Percentiles rank a stretch among this genome's conserved stretches.
These are phyloP conservation scores for Coccyzus lansbergi DNA, from an alignment of 2,797 vertebrate genomes.

Conservation along the genomic window DNA sequence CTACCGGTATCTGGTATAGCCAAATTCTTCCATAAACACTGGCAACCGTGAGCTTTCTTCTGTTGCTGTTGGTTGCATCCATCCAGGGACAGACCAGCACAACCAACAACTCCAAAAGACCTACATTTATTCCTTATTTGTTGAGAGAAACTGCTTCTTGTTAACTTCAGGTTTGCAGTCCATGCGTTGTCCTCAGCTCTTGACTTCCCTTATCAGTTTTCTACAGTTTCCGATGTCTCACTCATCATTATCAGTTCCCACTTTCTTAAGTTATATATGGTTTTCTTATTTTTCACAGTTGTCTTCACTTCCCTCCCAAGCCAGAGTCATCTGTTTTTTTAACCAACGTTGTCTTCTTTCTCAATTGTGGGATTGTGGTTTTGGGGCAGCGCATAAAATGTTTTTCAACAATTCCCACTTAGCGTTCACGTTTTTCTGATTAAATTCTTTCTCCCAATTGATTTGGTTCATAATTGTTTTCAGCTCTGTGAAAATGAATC, in stretches of 20 bases:
- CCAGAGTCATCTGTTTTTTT: neutral
- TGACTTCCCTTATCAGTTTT: slow-evolving; percentile 33
- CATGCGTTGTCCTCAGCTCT: neutral
- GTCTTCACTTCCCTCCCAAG: slow-evolving; percentile 52
- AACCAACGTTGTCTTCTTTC: neutral
- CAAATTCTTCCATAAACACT: neutral
- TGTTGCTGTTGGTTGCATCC: neutral
- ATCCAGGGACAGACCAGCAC: neutral
- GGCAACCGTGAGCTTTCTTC: neutral
- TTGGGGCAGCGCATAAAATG: slow-evolving; percentile 50
- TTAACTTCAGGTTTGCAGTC: slow-evolving; percentile 3
- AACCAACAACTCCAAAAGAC: neutral
- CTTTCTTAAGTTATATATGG: slow-evolving; percentile 52
- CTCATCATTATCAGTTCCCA: slow-evolving; percentile 28
- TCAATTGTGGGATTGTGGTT: slow-evolving; percentile 70
- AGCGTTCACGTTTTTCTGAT: slow-evolving; percentile 64
- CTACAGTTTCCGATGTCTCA: neutral
- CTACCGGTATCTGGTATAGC: neutral
- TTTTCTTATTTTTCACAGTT: slow-evolving; percentile 58
- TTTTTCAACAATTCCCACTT: slow-evolving; percentile 70
- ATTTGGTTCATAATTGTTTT: slow-evolving; percentile 62
- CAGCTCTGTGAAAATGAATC: slow-evolving; percentile 35
- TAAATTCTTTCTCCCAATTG: slow-evolving; percentile 64
- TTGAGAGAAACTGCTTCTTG: neutral
- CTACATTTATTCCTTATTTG: neutral